Evolutionary conservation across 2,113 vertebrate genomes (phyloP).

Genomic region (Phocoena phocoena): DNA sequence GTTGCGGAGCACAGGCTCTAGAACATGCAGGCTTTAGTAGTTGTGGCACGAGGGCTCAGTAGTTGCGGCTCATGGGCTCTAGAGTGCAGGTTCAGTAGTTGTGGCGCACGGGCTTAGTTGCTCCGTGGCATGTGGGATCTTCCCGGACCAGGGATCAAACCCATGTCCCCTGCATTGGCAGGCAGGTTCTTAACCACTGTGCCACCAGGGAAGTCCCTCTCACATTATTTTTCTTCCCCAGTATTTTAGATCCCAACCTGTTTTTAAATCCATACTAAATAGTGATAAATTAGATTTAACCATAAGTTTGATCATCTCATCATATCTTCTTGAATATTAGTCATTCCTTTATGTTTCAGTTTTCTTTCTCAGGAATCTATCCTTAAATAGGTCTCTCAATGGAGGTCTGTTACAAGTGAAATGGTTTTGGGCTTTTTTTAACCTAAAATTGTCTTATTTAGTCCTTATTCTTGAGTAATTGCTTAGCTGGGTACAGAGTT

Average conservation of each 20-base stretch:
- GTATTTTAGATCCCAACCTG: not conserved
- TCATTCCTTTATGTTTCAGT: not conserved
- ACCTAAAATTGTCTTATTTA: not conserved
- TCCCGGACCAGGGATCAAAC: not conserved
- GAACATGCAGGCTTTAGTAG: no score
- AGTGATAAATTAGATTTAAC: not conserved
- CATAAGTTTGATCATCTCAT: not conserved
- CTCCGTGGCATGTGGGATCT: not conserved
- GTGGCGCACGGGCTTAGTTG: no score
- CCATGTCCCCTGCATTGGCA: not conserved
- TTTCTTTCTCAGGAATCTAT: not conserved
- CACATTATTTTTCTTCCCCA: no score
- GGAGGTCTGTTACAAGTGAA: not conserved
- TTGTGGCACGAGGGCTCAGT: no score
- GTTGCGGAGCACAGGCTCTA: no score
- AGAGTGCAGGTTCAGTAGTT: no score
- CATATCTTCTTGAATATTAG: not conserved
- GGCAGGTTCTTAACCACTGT: not conserved
- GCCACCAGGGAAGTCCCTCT: not conserved
- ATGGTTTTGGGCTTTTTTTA: not conserved
- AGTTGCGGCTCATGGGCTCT: no score
- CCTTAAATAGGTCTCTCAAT: not conserved
- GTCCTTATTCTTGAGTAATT: not conserved
- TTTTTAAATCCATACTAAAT: not conserved
- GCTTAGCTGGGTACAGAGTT: not conserved